These are phyloP conservation scores for Chionis minor DNA, from an alignment of 2,113 vertebrate species.

Conservation along the genomic window DNA sequence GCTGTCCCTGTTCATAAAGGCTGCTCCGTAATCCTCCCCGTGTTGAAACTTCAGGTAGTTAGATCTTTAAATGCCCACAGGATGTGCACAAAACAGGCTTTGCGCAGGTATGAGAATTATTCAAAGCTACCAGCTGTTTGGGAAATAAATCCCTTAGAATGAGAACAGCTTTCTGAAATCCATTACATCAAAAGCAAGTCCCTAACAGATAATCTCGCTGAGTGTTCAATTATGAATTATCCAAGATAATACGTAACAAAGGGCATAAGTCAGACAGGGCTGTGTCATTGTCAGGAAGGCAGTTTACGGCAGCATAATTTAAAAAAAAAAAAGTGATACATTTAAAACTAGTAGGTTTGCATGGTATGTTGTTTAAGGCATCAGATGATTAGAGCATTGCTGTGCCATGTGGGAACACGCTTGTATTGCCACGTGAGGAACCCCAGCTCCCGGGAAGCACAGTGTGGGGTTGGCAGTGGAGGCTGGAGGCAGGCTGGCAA, in stretches of 20 bases:
- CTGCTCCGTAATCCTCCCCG: background rate
- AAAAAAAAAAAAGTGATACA: background rate
- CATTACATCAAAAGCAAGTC: background rate
- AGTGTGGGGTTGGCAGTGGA: background rate
- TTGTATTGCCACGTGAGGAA: background rate
- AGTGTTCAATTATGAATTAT: slow-evolving; percentile 28
- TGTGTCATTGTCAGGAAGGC: background rate
- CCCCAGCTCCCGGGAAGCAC: fast-evolving
- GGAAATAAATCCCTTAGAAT: slow-evolving; percentile 14
- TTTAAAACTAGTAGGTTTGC: background rate
- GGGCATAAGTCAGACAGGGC: background rate
- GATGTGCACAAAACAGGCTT: no score
- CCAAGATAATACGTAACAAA: background rate
- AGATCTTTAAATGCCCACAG: background rate
- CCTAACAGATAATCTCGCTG: slow-evolving; percentile 19
- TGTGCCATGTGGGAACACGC: background rate
- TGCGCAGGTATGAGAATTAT: background rate
- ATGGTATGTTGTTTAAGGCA: background rate
- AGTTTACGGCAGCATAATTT: background rate
- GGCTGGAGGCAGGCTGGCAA: background rate
- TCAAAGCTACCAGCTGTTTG: background rate
- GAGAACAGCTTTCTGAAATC: slow-evolving; percentile 10
- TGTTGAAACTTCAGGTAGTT: background rate
- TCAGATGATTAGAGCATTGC: background rate
- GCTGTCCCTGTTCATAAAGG: background rate